Evolutionary conservation across 35 echinoderm and acorn worm genomes (phyloP), one percentile per base, ranked within the genome.

Genomic region (Chiridota heheva): DNA sequence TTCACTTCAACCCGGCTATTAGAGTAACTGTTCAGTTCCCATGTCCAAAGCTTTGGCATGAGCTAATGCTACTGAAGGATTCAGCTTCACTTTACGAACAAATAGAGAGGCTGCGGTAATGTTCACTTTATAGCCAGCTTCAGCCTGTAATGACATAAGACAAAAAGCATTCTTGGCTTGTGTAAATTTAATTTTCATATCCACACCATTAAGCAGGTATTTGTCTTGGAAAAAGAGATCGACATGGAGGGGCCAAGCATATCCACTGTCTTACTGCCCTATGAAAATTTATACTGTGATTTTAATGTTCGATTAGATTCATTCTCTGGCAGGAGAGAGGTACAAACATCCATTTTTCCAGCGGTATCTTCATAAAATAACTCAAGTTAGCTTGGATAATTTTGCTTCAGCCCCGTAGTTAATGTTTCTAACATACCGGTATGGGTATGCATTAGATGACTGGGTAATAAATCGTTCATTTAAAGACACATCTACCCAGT

Each of bases 171-270:
- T 42, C 46, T 70, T 90, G 77, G 26, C 53, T 59, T 37, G 58
- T 40, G 62, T 72, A 6, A 78, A 65, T 69, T 78, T 90, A 4
- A 84, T 26, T 70, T 89, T 89, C 0, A 89, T 4, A 59, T 74
- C 70, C 20, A 89, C 79, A 2, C 79, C 87, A 37, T 72, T 81
- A 4, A 89, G 87, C 30, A 90, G 34, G n/a, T 36, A 36, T 12
- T 42, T 25, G 27, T 71, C 40, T 42, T 71, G 67, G 26, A 71
- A 71, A 43, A 71, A 71, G 31, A 71, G 40, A n/a, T n/a, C n/a
- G n/a, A n/a, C n/a, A n/a, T n/a, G n/a, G n/a, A n/a, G n/a, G n/a
- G n/a, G n/a, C n/a, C n/a, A n/a, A n/a, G n/a, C n/a, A n/a, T n/a
- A n/a, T n/a, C n/a, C n/a, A n/a, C n/a, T n/a, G n/a, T n/a, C 40